These are phyloP conservation scores for Silurus lanzhouensis DNA, from an alignment of 2,797 vertebrate genomes.

Conservation along the genomic window DNA sequence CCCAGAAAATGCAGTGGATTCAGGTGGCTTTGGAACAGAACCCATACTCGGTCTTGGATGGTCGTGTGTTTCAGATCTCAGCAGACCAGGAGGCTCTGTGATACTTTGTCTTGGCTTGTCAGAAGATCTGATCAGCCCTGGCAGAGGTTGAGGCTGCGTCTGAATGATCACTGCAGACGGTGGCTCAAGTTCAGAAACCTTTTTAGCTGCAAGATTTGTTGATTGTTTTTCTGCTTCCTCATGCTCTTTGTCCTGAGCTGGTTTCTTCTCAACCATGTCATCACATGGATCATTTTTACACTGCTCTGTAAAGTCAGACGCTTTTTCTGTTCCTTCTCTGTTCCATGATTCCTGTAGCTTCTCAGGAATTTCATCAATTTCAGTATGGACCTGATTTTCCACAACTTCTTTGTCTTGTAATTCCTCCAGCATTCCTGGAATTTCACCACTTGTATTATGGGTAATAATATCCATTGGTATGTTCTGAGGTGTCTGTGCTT, in stretches of 20 bases:
- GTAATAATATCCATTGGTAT: conserved; percentile 43
- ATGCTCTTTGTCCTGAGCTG: conserved; percentile 13
- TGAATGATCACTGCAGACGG: conserved; percentile 8
- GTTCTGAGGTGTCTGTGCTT: conserved; percentile 36
- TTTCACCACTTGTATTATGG: conserved; percentile 9
- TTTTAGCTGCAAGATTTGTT: conserved; percentile 36
- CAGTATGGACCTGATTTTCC: conserved; percentile 32
- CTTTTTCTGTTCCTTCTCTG: neutral
- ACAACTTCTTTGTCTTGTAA: conserved; percentile 5
- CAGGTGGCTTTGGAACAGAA: conserved; percentile 71
- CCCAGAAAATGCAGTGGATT: conserved; percentile 84
- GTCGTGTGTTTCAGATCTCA: conserved; percentile 33
- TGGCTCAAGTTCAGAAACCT: conserved; percentile 37
- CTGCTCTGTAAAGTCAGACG: too few species aligned
- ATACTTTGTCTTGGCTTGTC: conserved; percentile 35
- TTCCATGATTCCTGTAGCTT: conserved; percentile 21
- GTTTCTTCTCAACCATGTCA: too few species aligned
- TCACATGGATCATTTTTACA: too few species aligned
- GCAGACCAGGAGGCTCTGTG: conserved; percentile 17
- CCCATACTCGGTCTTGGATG: conserved; percentile 62
- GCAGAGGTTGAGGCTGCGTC: conserved; percentile 16
- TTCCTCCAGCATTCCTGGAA: conserved; percentile 33
- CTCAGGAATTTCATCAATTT: conserved; percentile 28
- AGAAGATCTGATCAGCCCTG: conserved; percentile 27
- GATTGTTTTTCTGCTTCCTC: conserved; percentile 32